These are phyloP conservation scores for Boloria selene DNA, from an alignment of 2,888 invertebrate genomes.

Conservation along the genomic window DNA sequence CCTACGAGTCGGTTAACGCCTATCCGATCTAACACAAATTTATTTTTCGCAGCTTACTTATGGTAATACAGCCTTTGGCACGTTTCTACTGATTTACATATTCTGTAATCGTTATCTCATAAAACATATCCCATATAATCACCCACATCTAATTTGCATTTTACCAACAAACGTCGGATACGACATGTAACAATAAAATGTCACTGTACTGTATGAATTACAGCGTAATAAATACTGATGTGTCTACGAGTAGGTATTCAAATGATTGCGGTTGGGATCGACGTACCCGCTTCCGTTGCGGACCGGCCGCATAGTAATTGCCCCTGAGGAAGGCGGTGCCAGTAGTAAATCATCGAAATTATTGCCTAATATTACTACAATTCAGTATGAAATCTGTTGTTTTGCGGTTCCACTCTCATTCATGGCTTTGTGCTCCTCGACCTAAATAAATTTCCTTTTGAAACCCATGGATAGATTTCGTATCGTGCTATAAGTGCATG, in stretches of 20 bases:
- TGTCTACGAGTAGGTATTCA: constrained; percentile 72
- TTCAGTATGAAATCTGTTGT: constrained; percentile 68
- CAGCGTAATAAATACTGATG: constrained; percentile 71
- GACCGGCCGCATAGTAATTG: constrained; percentile 77
- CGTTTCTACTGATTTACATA: constrained; percentile 31
- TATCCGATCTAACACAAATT: constrained; percentile 34
- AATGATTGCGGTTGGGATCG: constrained; percentile 78
- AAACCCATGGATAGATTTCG: constrained; percentile 52
- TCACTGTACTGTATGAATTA: constrained; percentile 72
- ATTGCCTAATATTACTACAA: constrained; percentile 75
- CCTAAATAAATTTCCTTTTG: constrained; percentile 59
- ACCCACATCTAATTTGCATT: constrained; percentile 55
- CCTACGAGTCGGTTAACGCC: constrained; percentile 31
- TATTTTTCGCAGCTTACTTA: constrained; percentile 30
- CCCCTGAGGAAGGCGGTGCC: constrained; percentile 63
- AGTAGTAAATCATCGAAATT: constrained; percentile 79
- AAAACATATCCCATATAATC: constrained; percentile 37
- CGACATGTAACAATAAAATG: constrained; percentile 66
- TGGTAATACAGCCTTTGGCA: constrained; percentile 23
- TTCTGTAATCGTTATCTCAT: constrained; percentile 33
- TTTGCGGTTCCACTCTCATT: constrained; percentile 62
- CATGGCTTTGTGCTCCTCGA: constrained; percentile 60
- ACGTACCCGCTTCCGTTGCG: constrained; percentile 72
- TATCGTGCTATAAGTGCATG: constrained; percentile 44
- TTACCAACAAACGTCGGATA: constrained; percentile 56